These are phyloP conservation scores for Odontophorus gujanensis DNA, from an alignment of 2,113 vertebrate genomes.

Conservation along the genomic window DNA sequence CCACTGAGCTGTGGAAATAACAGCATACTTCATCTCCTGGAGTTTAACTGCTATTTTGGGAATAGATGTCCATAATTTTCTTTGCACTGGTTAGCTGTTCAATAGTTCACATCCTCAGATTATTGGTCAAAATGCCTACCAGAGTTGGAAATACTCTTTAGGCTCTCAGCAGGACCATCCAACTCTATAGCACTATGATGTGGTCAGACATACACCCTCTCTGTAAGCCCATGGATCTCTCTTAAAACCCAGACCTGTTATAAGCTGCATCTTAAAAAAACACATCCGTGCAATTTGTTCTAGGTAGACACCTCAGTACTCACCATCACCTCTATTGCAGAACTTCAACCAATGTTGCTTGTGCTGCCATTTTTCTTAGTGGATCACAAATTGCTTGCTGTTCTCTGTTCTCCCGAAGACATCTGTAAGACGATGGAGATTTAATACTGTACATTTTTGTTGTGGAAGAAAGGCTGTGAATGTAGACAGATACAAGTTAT, in stretches of 20 bases:
- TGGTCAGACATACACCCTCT: background rate
- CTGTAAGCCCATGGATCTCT: background rate
- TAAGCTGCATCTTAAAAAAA: background rate
- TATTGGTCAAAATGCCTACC: background rate
- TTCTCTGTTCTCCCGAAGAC: background rate
- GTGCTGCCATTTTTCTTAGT: background rate
- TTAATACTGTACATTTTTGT: background rate
- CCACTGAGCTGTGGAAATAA: background rate
- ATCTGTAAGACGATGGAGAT: background rate
- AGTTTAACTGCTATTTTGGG: background rate
- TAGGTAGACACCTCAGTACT: background rate
- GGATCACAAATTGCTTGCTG: background rate
- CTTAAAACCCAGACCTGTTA: background rate
- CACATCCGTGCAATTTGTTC: background rate
- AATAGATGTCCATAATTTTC: background rate
- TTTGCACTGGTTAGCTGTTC: background rate
- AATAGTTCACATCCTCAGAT: background rate
- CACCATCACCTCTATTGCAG: fast-evolving
- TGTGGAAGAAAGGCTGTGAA: background rate
- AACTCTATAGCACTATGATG: background rate
- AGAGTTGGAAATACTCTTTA: background rate
- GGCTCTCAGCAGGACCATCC: background rate
- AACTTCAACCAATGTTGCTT: background rate
- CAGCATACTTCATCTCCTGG: background rate
- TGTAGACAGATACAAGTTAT: background rate